phyloP scores from a whole-genome alignment of 2,797 vertebrate genomes.

The Acridotheres tristis region DNA sequence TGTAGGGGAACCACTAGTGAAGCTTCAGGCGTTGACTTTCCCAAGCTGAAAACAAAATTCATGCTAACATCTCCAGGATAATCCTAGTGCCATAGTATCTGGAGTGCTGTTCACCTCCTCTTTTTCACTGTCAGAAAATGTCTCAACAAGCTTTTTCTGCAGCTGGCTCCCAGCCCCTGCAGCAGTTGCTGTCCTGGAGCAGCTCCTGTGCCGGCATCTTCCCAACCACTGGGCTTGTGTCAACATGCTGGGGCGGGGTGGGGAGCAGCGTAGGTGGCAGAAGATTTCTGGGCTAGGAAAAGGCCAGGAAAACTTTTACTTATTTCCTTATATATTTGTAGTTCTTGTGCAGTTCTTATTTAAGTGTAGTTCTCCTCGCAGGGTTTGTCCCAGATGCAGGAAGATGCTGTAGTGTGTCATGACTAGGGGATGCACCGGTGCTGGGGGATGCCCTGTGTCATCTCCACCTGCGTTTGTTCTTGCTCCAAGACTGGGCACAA shows the following conservation, averaged over 20 bases:
- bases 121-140: background rate
- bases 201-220: background rate
- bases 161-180: background rate
- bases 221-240: background rate
- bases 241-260: accelerated
- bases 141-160: background rate
- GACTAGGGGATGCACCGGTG: background rate
- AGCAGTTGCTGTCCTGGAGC: background rate
- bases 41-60: background rate
- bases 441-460: background rate
- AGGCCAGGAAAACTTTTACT: background rate
- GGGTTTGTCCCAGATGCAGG: background rate
- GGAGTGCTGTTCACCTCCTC: background rate
- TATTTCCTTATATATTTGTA: background rate
- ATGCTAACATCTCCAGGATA: background rate
- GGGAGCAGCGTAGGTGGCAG: background rate
- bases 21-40: background rate
- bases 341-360: background rate
- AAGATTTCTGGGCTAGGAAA: background rate
- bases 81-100: accelerated
- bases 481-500: background rate
- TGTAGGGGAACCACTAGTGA: accelerated
- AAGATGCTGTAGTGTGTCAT: background rate
- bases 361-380: accelerated
- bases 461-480: background rate